Evolutionary conservation across 1,140 invertebrate species (phyloP).

Genomic region (Lamellibrachia luymesi): DNA sequence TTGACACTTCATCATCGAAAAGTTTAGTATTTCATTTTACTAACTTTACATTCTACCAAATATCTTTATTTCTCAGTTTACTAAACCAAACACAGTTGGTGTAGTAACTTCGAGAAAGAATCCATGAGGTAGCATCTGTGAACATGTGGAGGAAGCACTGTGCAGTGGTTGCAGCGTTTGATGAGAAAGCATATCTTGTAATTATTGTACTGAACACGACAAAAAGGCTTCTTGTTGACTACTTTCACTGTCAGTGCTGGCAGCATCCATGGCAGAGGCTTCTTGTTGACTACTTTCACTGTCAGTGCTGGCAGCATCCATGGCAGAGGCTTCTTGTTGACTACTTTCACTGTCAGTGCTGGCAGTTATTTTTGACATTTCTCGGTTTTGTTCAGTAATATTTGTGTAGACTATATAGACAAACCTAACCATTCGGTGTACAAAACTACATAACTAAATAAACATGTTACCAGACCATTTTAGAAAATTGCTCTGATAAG

Average conservation of each 20-base stretch:
- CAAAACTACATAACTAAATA: not conserved
- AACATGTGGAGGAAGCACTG: not conserved
- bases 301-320: not conserved
- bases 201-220: not conserved
- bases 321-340: not conserved
- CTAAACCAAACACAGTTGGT: not conserved
- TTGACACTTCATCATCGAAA: not conserved
- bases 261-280: not conserved
- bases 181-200: not conserved
- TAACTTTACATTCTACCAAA: not conserved
- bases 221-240: not conserved
- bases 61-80: not conserved
- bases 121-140: not conserved
- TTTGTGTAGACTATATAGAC: not conserved
- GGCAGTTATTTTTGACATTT: not conserved
- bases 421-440: not conserved
- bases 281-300: not conserved
- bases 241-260: not conserved
- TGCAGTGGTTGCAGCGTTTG: not conserved
- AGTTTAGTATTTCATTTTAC: not conserved
- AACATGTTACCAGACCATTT: not conserved
- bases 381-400: not conserved
- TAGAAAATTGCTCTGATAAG: not conserved
- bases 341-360: not conserved
- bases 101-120: not conserved